phyloP scores from a whole-genome alignment of 1,140 invertebrate genomes.

The Charaxes varanes region DNA sequence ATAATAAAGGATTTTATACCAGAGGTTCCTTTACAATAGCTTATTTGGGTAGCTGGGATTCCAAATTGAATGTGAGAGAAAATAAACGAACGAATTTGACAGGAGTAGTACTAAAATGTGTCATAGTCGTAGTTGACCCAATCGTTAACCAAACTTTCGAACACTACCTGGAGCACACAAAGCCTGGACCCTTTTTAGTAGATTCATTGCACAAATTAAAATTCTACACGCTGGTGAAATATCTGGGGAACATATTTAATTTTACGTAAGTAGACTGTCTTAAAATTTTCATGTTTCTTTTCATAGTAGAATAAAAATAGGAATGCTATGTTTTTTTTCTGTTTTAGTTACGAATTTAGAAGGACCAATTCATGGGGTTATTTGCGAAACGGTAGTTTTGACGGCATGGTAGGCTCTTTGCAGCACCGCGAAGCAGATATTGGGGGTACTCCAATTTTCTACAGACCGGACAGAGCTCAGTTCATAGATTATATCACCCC shows the following conservation, averaged over 20 bases:
- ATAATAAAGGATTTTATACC: slow-evolving; percentile 37
- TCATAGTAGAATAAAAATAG: not conserved
- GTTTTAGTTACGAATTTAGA: slow-evolving; percentile 70
- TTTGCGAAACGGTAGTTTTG: slow-evolving; percentile 77
- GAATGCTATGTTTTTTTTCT: slow-evolving; percentile 5
- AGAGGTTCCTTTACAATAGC: slow-evolving; percentile 31
- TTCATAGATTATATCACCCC: slow-evolving; percentile 76
- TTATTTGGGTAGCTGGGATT: slow-evolving; percentile 32
- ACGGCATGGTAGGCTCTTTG: slow-evolving; percentile 80
- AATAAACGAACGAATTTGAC: slow-evolving; percentile 31
- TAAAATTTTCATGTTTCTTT: not conserved
- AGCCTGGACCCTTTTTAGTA: slow-evolving; percentile 62
- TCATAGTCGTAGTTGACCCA: slow-evolving; percentile 65
- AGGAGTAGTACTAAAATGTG: slow-evolving; percentile 45
- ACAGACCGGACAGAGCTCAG: slow-evolving; percentile 73
- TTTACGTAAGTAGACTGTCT: slow-evolving; percentile 67
- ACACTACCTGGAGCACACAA: slow-evolving; percentile 68
- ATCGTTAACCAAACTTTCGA: slow-evolving; percentile 69
- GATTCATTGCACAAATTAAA: slow-evolving; percentile 79
- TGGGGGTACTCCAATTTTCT: slow-evolving; percentile 76
- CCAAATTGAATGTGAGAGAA: slow-evolving; percentile 20
- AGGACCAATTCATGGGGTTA: slow-evolving; percentile 79
- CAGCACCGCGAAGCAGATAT: slow-evolving; percentile 76
- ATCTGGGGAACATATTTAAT: slow-evolving; percentile 78
- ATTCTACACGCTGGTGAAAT: slow-evolving; percentile 71